Conservation (phyloP, 2,113 vertebrate species). For the Collichthys lucidus region DNA sequence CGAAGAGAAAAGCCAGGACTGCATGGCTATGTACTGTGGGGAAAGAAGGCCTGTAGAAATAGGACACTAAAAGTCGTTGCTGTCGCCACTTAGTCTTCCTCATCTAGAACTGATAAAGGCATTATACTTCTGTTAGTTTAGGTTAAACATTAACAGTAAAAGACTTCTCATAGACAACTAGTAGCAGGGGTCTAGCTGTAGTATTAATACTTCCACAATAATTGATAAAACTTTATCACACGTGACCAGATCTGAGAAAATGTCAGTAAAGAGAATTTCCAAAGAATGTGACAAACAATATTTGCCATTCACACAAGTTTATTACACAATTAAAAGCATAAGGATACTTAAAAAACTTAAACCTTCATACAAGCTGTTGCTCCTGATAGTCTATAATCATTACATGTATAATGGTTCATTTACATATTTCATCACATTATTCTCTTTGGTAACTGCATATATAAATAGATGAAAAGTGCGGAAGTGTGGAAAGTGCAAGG, state of each 20-base stretch:
- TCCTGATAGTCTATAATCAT: background rate
- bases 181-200: background rate
- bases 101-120: background rate
- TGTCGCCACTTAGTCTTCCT: background rate
- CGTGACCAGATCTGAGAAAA: background rate
- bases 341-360: conserved; percentile 3
- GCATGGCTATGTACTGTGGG: conserved; percentile 13
- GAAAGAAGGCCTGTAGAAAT: background rate
- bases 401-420: background rate
- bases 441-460: conserved; percentile 45
- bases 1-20: background rate
- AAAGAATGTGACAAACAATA: background rate
- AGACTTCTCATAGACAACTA: background rate
- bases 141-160: conserved; percentile 6
- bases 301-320: conserved; percentile 41
- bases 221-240: background rate
- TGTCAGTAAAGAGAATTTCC: background rate
- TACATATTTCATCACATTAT: background rate
- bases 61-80: background rate
- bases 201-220: background rate
- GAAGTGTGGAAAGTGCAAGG: background rate
- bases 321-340: conserved; percentile 31
- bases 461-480: conserved; percentile 41
- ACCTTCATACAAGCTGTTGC: conserved; percentile 1
- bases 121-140: background rate